Evolutionary conservation across 2,113 vertebrate genomes (phyloP), one percentile per base, ranked within the genome.

Genomic region (Stegostoma tigrinum): DNA sequence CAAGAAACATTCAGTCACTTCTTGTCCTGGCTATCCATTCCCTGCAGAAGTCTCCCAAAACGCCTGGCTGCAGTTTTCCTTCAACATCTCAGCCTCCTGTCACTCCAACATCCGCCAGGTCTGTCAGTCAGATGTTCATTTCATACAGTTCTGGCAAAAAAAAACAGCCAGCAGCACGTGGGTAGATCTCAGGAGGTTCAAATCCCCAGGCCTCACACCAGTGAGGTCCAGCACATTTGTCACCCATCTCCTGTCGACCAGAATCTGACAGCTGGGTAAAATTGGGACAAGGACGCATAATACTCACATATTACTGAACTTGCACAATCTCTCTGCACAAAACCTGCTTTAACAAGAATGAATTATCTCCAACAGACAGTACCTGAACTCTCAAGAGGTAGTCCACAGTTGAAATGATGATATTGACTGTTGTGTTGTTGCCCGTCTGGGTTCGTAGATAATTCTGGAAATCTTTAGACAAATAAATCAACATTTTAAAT

Each of bases 351-450:
- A 45, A 75, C 3, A 10, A 48, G 72, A 75, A 52, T 14, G 72
- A 45, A 70, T 27, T 24, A 24, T 0, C 67, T 2, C 0, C 2
- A 52, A 70, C 0, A 95, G 75, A 66, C 96, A 96, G 0, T 95
- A 99, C 99, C 98, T 99, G 99, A 38, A 99, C 98, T 97, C 99
- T 97, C 96, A 99, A 97, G 64, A 99, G 98, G 96, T 99, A 99
- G 97, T 99, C 99, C 78, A 99, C 99, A 0, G 99, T 99, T 0
- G 99, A 99, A 97, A 99, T 99, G 10, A 99, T 99, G 96, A 99
- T 98, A 97, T 99, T 99, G 67, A 99, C 99, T 0, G 99, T 99
- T 0, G 98, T 99, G 96, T 99, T 99, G 97, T 99, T 99, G 96
- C 99, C 99, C 0, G 98, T 99, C 97, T 99, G 99, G 42, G 99